A percentile compares a stretch with the other conserved stretches of the same genome.
These are phyloP conservation scores for Carduelis carduelis DNA, from an alignment of 2,797 vertebrate genomes.

Conservation along the genomic window DNA sequence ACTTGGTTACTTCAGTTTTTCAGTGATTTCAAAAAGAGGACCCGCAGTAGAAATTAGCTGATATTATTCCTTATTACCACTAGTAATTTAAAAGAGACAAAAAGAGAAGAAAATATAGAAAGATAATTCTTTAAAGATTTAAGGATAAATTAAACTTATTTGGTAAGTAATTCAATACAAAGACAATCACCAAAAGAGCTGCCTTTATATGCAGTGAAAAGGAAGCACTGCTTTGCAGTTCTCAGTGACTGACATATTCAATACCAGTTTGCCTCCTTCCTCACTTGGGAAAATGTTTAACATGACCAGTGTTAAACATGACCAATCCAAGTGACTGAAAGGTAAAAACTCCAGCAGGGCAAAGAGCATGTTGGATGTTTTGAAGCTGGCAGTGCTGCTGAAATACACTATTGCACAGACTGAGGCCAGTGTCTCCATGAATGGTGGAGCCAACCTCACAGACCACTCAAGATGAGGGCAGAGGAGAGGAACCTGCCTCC, in stretches of 20 bases:
- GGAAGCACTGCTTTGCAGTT: background rate
- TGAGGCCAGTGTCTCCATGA: background rate
- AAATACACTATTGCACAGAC: background rate
- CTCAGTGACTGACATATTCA: background rate
- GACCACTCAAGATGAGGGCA: background rate
- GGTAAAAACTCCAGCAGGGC: background rate
- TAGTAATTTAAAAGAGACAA: background rate
- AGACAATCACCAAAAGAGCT: background rate
- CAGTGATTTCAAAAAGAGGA: background rate
- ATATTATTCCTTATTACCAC: background rate
- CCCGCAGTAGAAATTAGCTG: background rate
- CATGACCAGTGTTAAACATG: background rate
- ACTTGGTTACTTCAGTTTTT: background rate
- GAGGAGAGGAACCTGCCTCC: background rate
- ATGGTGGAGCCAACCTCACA: background rate
- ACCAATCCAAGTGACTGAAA: background rate
- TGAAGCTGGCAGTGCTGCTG: background rate
- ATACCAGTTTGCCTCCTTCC: background rate
- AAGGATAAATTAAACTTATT: background rate
- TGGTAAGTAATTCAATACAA: background rate
- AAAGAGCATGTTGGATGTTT: background rate
- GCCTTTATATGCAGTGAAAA: background rate
- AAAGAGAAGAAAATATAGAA: background rate
- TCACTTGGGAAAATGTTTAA: background rate
- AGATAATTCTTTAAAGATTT: background rate